Conservation (phyloP, 2,113 vertebrate species). For the Sander vitreus region DNA sequence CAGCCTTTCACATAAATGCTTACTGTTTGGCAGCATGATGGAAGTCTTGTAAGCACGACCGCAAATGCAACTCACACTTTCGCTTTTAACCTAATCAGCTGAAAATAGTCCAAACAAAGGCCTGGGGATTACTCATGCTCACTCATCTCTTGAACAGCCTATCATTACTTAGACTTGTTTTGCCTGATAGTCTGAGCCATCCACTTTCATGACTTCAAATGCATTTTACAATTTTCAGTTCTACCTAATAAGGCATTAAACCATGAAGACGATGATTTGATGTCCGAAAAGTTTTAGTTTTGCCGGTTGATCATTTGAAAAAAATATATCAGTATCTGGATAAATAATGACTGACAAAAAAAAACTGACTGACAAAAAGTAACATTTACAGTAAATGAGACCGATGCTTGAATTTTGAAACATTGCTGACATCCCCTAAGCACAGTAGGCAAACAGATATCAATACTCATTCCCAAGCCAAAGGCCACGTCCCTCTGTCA, state of each 20-base stretch:
- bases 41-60: background rate
- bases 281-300: background rate
- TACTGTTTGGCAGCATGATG: background rate
- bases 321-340: background rate
- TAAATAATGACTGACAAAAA: background rate
- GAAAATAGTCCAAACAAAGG: constrained; percentile 2
- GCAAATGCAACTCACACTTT: background rate
- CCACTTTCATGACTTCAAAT: background rate
- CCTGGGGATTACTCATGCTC: background rate
- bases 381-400: background rate
- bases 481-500: too few species aligned
- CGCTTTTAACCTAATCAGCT: background rate
- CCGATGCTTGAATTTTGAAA: background rate
- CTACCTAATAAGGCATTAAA: background rate
- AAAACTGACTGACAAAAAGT: background rate
- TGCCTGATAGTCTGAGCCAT: background rate
- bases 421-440: background rate
- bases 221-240: background rate
- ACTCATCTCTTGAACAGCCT: background rate
- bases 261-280: background rate
- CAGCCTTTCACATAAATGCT: background rate
- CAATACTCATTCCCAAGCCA: too few species aligned
- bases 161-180: background rate
- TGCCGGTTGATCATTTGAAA: background rate
- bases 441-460: background rate